phyloP scores from a whole-genome alignment of 2,113 vertebrate genomes.

The Rhipidura dahli region DNA sequence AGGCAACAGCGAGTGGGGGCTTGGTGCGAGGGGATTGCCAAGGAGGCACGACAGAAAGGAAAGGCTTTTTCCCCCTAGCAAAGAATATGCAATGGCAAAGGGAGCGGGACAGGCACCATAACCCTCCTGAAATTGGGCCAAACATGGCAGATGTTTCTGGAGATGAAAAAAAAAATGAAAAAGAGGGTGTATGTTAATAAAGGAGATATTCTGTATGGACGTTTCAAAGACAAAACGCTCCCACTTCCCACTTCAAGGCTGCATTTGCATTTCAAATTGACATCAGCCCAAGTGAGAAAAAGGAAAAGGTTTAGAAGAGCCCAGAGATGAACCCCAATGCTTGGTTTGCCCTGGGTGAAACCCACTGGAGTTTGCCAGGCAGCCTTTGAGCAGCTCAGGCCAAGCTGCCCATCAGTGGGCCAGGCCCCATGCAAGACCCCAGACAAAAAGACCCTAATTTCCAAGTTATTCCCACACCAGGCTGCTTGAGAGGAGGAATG shows the following conservation, averaged over 20 bases:
- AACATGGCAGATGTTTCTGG: neutral
- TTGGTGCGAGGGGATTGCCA: neutral
- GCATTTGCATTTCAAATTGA: neutral
- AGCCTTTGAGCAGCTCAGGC: neutral
- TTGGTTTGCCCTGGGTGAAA: neutral
- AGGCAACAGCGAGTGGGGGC: neutral
- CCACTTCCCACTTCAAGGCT: neutral
- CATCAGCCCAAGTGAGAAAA: neutral
- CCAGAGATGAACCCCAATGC: neutral
- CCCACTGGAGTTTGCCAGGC: neutral
- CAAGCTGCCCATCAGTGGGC: neutral
- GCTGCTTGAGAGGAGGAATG: neutral
- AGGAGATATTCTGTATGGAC: neutral
- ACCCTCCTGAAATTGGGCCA: neutral
- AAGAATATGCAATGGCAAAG: neutral
- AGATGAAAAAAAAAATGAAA: neutral
- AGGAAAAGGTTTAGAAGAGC: neutral
- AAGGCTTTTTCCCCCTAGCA: accelerated
- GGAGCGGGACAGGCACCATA: neutral
- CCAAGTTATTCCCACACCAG: neutral
- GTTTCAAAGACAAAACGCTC: neutral
- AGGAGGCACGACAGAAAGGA: neutral
- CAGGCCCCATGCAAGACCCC: neutral
- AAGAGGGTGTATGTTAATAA: neutral
- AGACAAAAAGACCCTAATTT: accelerated